Evolutionary conservation across 2,888 invertebrate genomes (phyloP).

Genomic region (Eustalomyia histrio): DNA sequence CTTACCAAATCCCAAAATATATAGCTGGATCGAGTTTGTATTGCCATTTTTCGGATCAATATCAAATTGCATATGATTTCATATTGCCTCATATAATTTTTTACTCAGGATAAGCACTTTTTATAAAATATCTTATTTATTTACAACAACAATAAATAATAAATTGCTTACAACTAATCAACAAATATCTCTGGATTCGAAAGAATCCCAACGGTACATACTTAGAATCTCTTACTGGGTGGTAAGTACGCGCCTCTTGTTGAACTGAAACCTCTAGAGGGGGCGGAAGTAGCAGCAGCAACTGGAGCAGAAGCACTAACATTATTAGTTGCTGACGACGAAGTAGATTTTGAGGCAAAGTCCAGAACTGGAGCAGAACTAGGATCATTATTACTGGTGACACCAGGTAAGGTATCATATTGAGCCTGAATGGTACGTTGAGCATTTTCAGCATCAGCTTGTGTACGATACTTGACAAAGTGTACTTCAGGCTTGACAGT

Average conservation of each 20-base stretch:
- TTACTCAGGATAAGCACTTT: too few species aligned
- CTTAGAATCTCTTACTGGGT: slow-evolving; percentile 71
- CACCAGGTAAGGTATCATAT: slow-evolving; percentile 72
- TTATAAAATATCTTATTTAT: background rate
- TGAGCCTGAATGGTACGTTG: slow-evolving; percentile 75
- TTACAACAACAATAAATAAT: background rate
- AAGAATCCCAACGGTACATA: slow-evolving; percentile 16
- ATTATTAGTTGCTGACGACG: slow-evolving; percentile 18
- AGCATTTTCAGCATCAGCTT: slow-evolving; percentile 75
- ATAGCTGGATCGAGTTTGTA: too few species aligned
- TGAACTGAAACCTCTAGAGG: slow-evolving; percentile 56
- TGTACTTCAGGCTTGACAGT: slow-evolving; percentile 74
- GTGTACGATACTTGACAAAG: slow-evolving; percentile 76
- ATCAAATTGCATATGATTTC: too few species aligned
- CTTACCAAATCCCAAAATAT: too few species aligned
- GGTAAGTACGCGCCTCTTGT: slow-evolving; percentile 71
- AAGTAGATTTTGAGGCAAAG: slow-evolving; percentile 69
- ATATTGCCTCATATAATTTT: too few species aligned
- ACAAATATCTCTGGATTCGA: slow-evolving; percentile 33
- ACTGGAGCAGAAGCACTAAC: slow-evolving; percentile 19
- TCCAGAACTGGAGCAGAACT: slow-evolving; percentile 72
- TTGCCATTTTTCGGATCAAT: too few species aligned
- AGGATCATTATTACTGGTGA: slow-evolving; percentile 69
- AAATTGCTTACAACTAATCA: slow-evolving; percentile 54
- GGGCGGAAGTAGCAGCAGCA: slow-evolving; percentile 24